phyloP scores from a whole-genome alignment of 92 coral and sea anemone genomes.

The Parazoanthus darwini region DNA sequence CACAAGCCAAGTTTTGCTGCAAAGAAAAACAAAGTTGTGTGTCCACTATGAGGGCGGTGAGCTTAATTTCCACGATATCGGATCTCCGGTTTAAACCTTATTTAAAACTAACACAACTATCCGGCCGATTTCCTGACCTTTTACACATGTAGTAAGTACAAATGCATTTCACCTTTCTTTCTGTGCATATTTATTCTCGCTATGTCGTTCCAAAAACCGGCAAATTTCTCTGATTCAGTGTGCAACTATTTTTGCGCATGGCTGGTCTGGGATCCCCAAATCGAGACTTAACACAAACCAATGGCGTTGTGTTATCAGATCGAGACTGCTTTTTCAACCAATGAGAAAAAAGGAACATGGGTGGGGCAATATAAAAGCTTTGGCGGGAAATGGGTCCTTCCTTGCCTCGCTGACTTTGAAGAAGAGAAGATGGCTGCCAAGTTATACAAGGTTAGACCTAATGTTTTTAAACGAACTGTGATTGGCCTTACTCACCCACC shows the following conservation, averaged over 20 bases:
- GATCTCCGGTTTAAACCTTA: background rate
- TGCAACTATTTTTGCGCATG: background rate
- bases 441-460: background rate
- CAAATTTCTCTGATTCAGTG: conserved; percentile 20
- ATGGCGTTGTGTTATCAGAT: no score
- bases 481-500: background rate
- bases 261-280: conserved; percentile 17
- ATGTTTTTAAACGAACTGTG: conserved; percentile 11
- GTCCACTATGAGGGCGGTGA: background rate
- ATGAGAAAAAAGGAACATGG: background rate
- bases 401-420: background rate
- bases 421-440: background rate
- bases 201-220: background rate
- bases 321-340: background rate
- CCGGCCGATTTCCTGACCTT: conserved; percentile 10
- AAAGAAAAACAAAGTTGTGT: background rate
- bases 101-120: background rate
- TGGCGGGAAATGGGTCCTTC: conserved; percentile 13
- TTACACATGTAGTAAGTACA: conserved; percentile 6
- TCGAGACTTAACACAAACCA: background rate
- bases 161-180: conserved; percentile 14
- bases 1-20: background rate
- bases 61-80: background rate
- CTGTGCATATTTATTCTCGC: conserved; percentile 18
- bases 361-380: conserved; percentile 13